Evolutionary conservation across 2,888 invertebrate genomes (phyloP), one percentile per base, ranked within the genome.

Genomic region (Graphium colonna): DNA sequence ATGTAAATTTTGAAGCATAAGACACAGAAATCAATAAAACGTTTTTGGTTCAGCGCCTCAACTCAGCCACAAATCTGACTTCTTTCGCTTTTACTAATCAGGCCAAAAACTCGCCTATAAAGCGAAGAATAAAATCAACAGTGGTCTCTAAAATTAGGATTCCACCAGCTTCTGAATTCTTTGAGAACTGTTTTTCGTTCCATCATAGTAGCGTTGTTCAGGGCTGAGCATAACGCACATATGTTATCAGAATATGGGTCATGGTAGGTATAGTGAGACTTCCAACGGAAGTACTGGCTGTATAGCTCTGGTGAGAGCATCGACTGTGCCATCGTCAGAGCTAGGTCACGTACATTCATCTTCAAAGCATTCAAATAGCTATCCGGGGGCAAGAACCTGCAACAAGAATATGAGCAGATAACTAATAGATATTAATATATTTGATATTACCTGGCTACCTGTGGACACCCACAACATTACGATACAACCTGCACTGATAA

Each of bases 321-420:
- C 2, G 79, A 56, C 0, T 56, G 58, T 10, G 69, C 65, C 56
- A 88, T 80, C 3, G 61, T 61, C 0, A 59, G 57, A 0, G 85
- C 87, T 13, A 85, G 52, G 0, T 73, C 55, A 1, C 53, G 40
- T 0, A 73, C 66, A 0, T 57, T 61, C 1, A 64, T 58, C 3
- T 60, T 63, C 0, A 62, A 61, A 0, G 74, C 81, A 52, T 87
- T 72, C 9, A 88, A 56, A 53, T 86, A 88, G 0, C 86, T 82
- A 0, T 75, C 75, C 0, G 83, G 86, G 1, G 88, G 86, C 3
- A 88, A 75, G 57, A 85, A 88, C 56, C 87, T 88, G 77, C 1
- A 41, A 16, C n/a, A n/a, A n/a, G n/a, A n/a, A n/a, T n/a, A n/a
- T n/a, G n/a, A n/a, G n/a, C n/a, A n/a, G n/a, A n/a, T n/a, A n/a